Evolutionary conservation across 2,888 invertebrate species (phyloP), one percentile per base, ranked within the genome.

Genomic region (Eulithis testata): DNA sequence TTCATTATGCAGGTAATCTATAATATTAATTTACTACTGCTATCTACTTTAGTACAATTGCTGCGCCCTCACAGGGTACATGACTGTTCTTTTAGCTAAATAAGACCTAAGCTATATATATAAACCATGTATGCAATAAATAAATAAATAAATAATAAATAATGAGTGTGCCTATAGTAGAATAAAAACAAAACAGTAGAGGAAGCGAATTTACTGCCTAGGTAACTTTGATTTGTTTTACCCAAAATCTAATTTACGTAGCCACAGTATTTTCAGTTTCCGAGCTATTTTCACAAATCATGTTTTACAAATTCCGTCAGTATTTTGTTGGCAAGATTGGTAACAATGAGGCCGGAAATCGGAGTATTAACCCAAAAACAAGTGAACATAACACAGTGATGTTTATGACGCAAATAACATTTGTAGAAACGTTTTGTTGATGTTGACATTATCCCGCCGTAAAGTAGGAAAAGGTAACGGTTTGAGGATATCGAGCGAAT

Each of bases 381-480:
- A 63, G 51, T 14, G 63, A 66, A 14, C 61, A 59, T 64, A 64
- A 60, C 56, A n/a, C 61, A 12, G 36, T 6, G 5, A 52, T 40
- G 55, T 69, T 66, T 69, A 66, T 66, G 65, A 65, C 50, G 58
- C 63, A 49, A 69, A 68, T 66, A 69, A 66, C 69, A 66, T 68
- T 69, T 65, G 69, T 60, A 60, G 69, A 79, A 82, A 80, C 80
- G 82, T 77, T 79, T 62, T 69, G 65, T 68, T 78, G 82, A 79
- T 68, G 64, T 65, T 78, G 82, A 81, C 79, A 82, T 84, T 84
- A 80, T 65, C 69, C 62, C 60, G 72, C 73, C 70, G 73, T 79
- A 80, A 81, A 79, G 60, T 67, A 60, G 70, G 69, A 74, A 75
- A 66, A 72, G 74, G 71, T 72, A 79, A 69, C 70, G 65, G 67